Evolutionary conservation across 2,113 vertebrate genomes (phyloP).

Genomic region (Megaleporinus macrocephalus): DNA sequence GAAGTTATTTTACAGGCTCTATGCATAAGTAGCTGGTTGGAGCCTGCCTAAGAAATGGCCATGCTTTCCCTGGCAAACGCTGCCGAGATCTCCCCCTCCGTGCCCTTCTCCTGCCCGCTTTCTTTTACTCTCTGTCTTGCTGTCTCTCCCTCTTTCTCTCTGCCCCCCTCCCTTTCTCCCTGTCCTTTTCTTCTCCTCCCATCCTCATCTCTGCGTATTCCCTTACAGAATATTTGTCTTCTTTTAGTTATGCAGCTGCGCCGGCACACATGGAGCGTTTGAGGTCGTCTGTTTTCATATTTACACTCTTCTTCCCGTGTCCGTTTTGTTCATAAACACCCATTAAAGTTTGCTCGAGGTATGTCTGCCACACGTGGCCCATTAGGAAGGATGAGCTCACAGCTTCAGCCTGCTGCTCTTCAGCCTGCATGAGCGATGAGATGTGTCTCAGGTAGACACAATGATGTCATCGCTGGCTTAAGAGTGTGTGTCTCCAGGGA

Average conservation of each 20-base stretch:
- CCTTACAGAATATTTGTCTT: background rate
- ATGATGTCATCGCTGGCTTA: slow-evolving; percentile 51
- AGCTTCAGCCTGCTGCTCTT: slow-evolving; percentile 31
- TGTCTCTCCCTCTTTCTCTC: too few species aligned
- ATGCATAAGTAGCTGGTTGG: background rate
- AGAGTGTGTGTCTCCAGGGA: slow-evolving; percentile 39
- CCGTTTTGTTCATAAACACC: slow-evolving; percentile 13
- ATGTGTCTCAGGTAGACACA: slow-evolving; percentile 50
- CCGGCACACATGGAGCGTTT: background rate
- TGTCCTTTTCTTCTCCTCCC: background rate
- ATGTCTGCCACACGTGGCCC: background rate
- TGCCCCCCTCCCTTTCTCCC: background rate
- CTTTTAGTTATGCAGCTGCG: background rate
- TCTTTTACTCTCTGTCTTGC: background rate
- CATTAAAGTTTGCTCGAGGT: slow-evolving; percentile 1
- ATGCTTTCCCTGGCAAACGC: background rate
- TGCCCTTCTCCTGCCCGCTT: background rate
- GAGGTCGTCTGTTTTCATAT: background rate
- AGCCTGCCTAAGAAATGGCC: background rate
- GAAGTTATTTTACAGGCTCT: background rate
- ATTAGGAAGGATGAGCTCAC: slow-evolving; percentile 47
- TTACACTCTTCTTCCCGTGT: background rate
- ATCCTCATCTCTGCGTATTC: background rate
- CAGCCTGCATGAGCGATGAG: slow-evolving; percentile 42
- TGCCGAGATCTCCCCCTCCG: background rate